Evolutionary conservation across 2,888 invertebrate species (phyloP).

Genomic region (Eupelmus urozonus): DNA sequence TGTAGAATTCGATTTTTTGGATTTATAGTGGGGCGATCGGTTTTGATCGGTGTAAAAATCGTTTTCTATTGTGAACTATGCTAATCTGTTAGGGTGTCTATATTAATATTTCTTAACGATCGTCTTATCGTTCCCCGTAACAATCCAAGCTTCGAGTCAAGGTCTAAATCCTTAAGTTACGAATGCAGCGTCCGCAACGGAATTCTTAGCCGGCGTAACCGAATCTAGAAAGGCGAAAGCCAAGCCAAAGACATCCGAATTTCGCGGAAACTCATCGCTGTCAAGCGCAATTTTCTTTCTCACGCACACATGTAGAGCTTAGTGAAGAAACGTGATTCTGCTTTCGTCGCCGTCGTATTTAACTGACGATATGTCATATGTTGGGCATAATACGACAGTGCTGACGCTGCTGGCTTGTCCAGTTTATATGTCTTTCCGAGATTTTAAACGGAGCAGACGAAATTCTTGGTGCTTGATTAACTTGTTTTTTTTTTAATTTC

Average conservation of each 20-base stretch:
- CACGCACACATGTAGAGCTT: slow-evolving; percentile 49
- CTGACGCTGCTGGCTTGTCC: slow-evolving; percentile 7
- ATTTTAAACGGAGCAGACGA: too few relatives aligned
- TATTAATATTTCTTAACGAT: too few relatives aligned
- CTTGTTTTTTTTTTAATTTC: too few relatives aligned
- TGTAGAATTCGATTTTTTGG: not conserved
- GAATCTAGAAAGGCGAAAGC: slow-evolving; percentile 37
- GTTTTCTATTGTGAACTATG: too few relatives aligned
- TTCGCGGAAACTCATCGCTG: slow-evolving; percentile 50
- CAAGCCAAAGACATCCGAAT: slow-evolving; percentile 32
- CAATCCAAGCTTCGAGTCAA: slow-evolving; percentile 24
- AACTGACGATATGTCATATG: not conserved
- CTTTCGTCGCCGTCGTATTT: not conserved
- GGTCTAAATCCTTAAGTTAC: slow-evolving; percentile 33
- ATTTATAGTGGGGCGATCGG: too few relatives aligned
- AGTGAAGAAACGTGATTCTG: slow-evolving; percentile 55
- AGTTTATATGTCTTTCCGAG: too few relatives aligned
- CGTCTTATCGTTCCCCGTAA: too few relatives aligned
- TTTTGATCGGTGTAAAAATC: too few relatives aligned
- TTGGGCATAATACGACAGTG: not conserved
- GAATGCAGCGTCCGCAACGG: slow-evolving; percentile 23
- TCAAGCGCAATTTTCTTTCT: slow-evolving; percentile 59
- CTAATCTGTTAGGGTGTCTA: too few relatives aligned
- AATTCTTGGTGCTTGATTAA: too few relatives aligned
- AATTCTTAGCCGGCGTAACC: slow-evolving; percentile 48